phyloP scores from a whole-genome alignment of 1,140 invertebrate genomes.

The Nymphalis io region DNA sequence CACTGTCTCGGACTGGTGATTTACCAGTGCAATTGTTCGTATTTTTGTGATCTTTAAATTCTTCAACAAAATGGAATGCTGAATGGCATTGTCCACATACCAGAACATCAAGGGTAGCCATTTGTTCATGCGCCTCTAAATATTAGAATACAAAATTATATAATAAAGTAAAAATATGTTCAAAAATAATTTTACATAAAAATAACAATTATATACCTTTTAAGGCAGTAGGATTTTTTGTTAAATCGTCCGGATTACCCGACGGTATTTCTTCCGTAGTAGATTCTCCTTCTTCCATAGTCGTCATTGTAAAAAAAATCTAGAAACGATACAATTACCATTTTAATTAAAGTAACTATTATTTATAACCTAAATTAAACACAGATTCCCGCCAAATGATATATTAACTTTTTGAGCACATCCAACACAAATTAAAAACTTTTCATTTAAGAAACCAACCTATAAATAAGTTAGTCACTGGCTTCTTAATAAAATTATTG shows the following conservation, averaged over 20 bases:
- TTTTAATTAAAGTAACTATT: constrained; percentile 5
- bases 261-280: constrained; percentile 63
- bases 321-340: constrained; percentile 1
- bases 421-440: not conserved
- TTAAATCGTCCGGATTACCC: constrained; percentile 84
- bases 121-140: constrained; percentile 87
- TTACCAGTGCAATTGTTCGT: constrained; percentile 81
- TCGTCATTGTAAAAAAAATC: constrained; percentile 53
- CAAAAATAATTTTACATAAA: not conserved
- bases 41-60: constrained; percentile 87
- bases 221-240: constrained; percentile 84
- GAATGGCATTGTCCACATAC: constrained; percentile 90
- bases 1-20: constrained; percentile 81
- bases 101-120: constrained; percentile 87
- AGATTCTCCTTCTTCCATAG: constrained; percentile 68
- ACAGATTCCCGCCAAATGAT: constrained; percentile 46
- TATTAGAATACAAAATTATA: constrained; percentile 31
- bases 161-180: not conserved
- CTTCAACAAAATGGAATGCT: constrained; percentile 89
- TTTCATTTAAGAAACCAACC: too few species aligned
- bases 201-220: constrained; percentile 79
- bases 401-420: not conserved
- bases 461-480: not conserved
- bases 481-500: not conserved
- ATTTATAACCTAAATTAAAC: constrained; percentile 55